Conservation (phyloP, 2,888 invertebrate genomes). For the Archips crataeganus region DNA sequence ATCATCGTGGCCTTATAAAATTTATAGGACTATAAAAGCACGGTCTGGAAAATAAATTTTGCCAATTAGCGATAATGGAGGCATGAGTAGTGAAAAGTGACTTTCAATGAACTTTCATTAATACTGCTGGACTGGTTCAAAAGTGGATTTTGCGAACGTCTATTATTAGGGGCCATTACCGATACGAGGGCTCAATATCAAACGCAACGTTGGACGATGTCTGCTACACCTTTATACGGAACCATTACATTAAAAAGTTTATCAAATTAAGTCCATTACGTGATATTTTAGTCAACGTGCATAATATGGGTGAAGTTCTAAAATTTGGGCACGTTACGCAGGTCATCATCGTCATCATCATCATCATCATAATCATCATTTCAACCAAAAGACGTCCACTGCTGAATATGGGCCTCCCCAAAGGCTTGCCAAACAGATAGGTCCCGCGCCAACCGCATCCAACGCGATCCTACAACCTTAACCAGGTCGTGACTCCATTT, state of each 20-base stretch:
- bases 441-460: too few species aligned
- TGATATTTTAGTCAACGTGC: too few species aligned
- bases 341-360: too few species aligned
- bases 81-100: constrained; percentile 23
- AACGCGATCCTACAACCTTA: too few species aligned
- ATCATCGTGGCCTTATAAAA: constrained; percentile 4
- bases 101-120: constrained; percentile 34
- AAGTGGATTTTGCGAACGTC: constrained; percentile 12
- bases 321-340: too few species aligned
- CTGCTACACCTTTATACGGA: constrained; percentile 2
- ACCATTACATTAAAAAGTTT: not conserved
- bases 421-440: too few species aligned
- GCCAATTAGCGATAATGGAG: constrained; percentile 34
- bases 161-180: constrained; percentile 32
- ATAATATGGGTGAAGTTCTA: too few species aligned
- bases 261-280: not conserved
- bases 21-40: constrained; percentile 23
- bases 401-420: too few species aligned
- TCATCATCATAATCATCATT: too few species aligned
- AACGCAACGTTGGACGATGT: constrained; percentile 6
- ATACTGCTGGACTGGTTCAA: constrained; percentile 20
- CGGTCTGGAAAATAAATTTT: constrained; percentile 8
- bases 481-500: too few species aligned
- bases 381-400: too few species aligned
- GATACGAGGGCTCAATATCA: constrained; percentile 9